phyloP scores from a whole-genome alignment of 2,113 vertebrate genomes.

The Coregonus clupeaformis region DNA sequence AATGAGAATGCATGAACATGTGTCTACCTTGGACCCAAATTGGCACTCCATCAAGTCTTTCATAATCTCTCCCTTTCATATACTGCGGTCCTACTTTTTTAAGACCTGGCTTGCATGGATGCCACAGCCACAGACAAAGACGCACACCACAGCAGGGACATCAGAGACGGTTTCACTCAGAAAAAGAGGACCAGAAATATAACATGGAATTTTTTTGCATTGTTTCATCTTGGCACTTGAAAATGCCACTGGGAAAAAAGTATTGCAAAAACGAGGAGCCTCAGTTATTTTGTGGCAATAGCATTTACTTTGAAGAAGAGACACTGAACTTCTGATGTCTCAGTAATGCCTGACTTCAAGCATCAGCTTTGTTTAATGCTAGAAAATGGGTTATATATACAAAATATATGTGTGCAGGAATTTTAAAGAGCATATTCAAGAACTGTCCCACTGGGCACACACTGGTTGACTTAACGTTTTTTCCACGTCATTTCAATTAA shows the following conservation, averaged over 20 bases:
- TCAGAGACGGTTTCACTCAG: slow-evolving; percentile 21
- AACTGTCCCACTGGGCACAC: background rate
- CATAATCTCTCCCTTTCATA: background rate
- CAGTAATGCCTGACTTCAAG: background rate
- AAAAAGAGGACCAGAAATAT: slow-evolving; percentile 39
- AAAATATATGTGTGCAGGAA: background rate
- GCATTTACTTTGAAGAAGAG: background rate
- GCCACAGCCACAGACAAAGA: background rate
- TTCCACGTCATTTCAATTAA: too few species aligned
- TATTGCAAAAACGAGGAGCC: background rate
- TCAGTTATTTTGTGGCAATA: background rate
- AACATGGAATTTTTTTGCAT: slow-evolving; percentile 41
- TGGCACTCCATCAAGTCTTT: too few species aligned
- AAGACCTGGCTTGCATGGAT: background rate
- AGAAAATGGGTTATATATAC: background rate
- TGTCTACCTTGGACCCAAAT: too few species aligned
- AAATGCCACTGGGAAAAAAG: slow-evolving; percentile 38
- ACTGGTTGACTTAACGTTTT: too few species aligned
- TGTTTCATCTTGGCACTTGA: slow-evolving; percentile 34
- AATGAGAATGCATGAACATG: too few species aligned
- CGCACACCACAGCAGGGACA: background rate
- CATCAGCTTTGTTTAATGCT: background rate
- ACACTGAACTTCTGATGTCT: background rate
- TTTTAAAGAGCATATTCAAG: background rate
- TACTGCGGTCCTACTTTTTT: background rate